Conservation (phyloP, 2,113 vertebrate genomes). For the Tautogolabrus adspersus region DNA sequence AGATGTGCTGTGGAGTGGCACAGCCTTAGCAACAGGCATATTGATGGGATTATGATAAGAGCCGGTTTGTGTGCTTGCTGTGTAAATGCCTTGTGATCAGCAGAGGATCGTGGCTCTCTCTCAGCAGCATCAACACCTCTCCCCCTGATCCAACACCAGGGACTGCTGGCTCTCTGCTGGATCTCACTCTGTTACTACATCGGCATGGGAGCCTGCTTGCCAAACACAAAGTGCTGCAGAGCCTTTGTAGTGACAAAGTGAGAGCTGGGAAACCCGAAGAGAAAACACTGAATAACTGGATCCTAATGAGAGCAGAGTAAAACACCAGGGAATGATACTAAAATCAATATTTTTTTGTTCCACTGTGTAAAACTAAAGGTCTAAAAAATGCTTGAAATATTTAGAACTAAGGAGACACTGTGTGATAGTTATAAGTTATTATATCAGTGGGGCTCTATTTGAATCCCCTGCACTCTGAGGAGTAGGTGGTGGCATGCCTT, state of each 20-base stretch:
- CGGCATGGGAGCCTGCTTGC: constrained; percentile 8
- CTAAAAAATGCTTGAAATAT: neutral
- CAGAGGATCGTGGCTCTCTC: constrained; percentile 32
- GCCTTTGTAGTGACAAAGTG: constrained; percentile 6
- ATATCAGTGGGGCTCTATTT: neutral
- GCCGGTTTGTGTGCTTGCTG: constrained; percentile 30
- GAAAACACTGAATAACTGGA: neutral
- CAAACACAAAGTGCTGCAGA: constrained; percentile 23
- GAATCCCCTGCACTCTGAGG: neutral
- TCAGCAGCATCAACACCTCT: constrained; percentile 44
- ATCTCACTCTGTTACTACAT: neutral
- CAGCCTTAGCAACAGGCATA: constrained; percentile 22
- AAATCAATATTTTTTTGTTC: neutral
- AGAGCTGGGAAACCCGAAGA: constrained; percentile 1
- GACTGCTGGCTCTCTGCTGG: constrained; percentile 38
- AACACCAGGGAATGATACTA: neutral
- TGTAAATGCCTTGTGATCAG: constrained; percentile 48
- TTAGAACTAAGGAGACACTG: neutral
- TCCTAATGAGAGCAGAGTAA: constrained; percentile 4
- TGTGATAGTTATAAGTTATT: too few species aligned
- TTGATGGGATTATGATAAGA: constrained; percentile 27
- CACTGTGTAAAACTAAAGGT: neutral
- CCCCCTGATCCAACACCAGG: constrained; percentile 31
- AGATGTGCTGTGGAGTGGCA: neutral
- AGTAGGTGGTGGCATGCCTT: neutral